phyloP scores from a whole-genome alignment of 2,113 vertebrate species.

The Menura novaehollandiae region DNA sequence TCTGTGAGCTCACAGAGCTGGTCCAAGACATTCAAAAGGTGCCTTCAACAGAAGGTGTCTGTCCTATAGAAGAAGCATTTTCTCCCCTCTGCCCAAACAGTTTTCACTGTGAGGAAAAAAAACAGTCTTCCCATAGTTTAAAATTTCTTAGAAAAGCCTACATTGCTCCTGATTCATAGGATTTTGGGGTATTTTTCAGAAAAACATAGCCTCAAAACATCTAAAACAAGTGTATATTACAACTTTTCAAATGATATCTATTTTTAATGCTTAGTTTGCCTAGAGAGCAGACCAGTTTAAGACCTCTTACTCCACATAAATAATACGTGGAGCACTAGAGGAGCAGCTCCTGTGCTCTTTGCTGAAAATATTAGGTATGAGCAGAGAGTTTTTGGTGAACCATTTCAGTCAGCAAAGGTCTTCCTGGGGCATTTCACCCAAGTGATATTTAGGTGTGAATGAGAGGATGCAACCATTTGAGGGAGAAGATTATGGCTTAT shows the following conservation, averaged over 20 bases:
- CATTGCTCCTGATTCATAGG: neutral
- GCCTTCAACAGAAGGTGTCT: neutral
- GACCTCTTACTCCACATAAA: neutral
- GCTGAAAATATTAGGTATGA: neutral
- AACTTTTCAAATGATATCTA: neutral
- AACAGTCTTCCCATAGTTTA: neutral
- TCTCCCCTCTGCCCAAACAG: neutral
- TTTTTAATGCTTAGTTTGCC: neutral
- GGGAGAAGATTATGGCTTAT: neutral
- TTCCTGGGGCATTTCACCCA: neutral
- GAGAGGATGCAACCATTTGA: accelerated
- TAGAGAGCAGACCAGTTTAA: neutral
- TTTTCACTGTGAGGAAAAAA: neutral
- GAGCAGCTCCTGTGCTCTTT: neutral
- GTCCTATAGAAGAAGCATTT: neutral
- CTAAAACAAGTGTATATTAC: neutral
- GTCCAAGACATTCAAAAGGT: neutral
- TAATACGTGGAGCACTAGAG: accelerated
- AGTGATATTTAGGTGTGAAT: neutral
- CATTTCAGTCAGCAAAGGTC: neutral
- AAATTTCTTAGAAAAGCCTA: neutral
- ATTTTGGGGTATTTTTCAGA: neutral
- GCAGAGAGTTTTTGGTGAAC: neutral
- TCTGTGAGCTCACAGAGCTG: neutral
- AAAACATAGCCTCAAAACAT: neutral